These are phyloP conservation scores for Cenopis cana DNA, from an alignment of 2,888 invertebrate species.

Conservation along the genomic window DNA sequence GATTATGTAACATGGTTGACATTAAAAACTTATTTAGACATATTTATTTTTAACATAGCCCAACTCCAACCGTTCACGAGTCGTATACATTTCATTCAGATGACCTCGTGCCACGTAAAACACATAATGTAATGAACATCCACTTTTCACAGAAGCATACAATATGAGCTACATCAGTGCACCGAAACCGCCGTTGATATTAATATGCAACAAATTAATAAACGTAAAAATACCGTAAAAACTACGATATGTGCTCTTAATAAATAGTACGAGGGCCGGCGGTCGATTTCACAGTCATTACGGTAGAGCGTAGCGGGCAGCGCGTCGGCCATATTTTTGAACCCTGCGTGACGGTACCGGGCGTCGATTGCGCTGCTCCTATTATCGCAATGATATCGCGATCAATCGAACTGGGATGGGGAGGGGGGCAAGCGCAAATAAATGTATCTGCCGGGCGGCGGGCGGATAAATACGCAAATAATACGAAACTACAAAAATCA, in stretches of 20 bases:
- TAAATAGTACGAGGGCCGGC: conserved; percentile 48
- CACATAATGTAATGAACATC: conserved; percentile 10
- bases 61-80: neutral
- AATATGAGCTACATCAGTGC: conserved; percentile 14
- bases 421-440: conserved; percentile 72
- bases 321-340: conserved; percentile 70
- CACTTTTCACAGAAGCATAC: conserved; percentile 12
- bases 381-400: conserved; percentile 85
- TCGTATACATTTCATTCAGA: neutral
- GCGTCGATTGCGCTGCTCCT: conserved; percentile 73
- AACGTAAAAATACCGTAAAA: conserved; percentile 14
- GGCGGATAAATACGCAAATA: conserved; percentile 85
- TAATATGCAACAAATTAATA: conserved; percentile 33
- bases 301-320: conserved; percentile 49
- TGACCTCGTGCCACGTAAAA: neutral
- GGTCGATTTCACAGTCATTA: conserved; percentile 57
- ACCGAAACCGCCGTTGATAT: conserved; percentile 17
- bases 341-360: conserved; percentile 71
- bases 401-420: conserved; percentile 78
- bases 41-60: neutral
- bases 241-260: conserved; percentile 28
- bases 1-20: too few species aligned
- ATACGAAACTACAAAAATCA: conserved; percentile 86
- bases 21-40: neutral
- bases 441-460: conserved; percentile 83